Evolutionary conservation across 2,888 invertebrate genomes (phyloP).

Genomic region (Clivina fossor): DNA sequence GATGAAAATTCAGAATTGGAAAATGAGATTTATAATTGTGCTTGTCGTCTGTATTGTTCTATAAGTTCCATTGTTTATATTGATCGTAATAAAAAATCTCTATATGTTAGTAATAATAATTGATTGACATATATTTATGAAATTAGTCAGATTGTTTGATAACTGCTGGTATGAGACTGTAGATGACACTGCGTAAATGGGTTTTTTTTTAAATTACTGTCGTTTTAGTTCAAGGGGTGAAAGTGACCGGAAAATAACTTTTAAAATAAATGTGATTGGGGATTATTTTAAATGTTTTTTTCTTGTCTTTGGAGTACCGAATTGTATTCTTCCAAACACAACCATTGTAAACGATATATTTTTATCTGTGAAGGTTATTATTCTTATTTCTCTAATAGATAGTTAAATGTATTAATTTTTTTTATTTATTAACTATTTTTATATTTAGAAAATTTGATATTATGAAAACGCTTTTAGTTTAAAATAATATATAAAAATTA

Average conservation of each 20-base stretch:
- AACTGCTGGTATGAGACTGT: constrained; percentile 33
- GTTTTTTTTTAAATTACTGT: constrained; percentile 51
- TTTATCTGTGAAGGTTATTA: too few species aligned
- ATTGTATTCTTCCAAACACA: constrained; percentile 17
- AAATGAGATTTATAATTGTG: background rate
- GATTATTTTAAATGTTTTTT: constrained; percentile 45
- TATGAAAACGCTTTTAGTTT: too few species aligned
- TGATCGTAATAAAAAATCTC: background rate
- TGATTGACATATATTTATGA: background rate
- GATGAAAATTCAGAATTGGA: background rate
- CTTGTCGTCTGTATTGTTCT: background rate
- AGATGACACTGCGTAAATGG: constrained; percentile 43
- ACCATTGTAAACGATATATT: too few species aligned
- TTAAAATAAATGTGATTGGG: constrained; percentile 52
- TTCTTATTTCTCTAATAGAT: too few species aligned
- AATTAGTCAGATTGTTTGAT: constrained; percentile 7
- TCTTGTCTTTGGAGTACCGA: constrained; percentile 17
- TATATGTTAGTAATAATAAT: background rate
- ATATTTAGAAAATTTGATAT: too few species aligned
- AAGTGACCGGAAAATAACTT: constrained; percentile 47
- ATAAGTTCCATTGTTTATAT: background rate
- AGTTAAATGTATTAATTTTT: too few species aligned
- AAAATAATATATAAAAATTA: too few species aligned
- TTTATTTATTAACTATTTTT: too few species aligned
- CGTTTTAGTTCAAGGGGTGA: constrained; percentile 44